Evolutionary conservation across 2,888 invertebrate genomes (phyloP), one percentile per base, ranked within the genome.

Genomic region (Pandemis cinnamomeana): DNA sequence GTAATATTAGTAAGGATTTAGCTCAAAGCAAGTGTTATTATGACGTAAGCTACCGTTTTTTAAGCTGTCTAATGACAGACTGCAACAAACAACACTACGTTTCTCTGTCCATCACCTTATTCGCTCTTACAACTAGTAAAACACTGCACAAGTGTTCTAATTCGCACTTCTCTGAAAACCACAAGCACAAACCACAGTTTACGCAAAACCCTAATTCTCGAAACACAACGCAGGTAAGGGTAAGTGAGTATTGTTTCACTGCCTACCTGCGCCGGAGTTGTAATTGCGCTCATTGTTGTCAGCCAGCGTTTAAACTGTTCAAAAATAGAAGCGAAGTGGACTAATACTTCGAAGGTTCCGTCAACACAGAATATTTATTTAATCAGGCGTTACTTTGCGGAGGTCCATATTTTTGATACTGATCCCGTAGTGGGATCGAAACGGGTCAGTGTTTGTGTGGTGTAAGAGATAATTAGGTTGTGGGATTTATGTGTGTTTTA

Each of bases 271-370:
- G 64, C 64, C 15, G 66, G 46, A 27, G 64, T 13, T 7, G 74
- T 74, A 74, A 74, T 74, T 74, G 67, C 71, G 36, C 44, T 44
- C 58, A 70, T 74, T 74, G 74, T 74, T 71, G 74, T 71, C 69
- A 67, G 46, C 51, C 5, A 20, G 67, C 53, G 67, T 8, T 68
- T 42, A 42, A 68, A 67, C 67, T 13, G 41, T 53, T 15, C n/a
- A 41, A n/a, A 42, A 44, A 51, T 60, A 53, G 63, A 61, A 66
- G 13, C 48, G 58, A 8, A 7, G 48, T 1, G 44, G 5, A 67
- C 10, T 60, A 36, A 58, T 11, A 46, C 55, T 27, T 69, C 36
- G 11, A 48, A 58, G 66, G 71, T 67, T 71, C 71, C 60, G 48
- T 48, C 41, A 11, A 46, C 5, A 46, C 27, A 36, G 27, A 20